Base-by-base conservation (phyloP, 2,888 invertebrate genomes). In the Cataglyphis altisquamis region DNA sequence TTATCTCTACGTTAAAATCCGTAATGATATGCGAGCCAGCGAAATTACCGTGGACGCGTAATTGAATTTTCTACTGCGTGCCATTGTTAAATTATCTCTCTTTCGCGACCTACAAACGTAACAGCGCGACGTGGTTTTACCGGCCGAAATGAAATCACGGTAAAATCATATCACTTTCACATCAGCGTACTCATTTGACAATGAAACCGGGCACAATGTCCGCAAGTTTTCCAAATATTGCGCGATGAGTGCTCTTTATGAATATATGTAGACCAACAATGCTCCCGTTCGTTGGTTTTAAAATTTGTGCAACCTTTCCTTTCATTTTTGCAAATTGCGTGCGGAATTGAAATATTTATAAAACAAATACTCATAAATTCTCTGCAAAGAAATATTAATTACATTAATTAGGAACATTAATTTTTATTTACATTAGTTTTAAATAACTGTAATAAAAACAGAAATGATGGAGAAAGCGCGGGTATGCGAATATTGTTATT, bases 71-170 rank as follows among this genome's bases (percentile, higher is more conserved):
- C 78, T 60, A 55, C 77, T 41, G 39, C 41, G 39, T 64, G 29
- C 36, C 77, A 72, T 77, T 77, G 74, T 73, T 80, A 73, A 80
- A 72, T 80, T 80, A 80, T 70, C 72, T 72, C 78, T 72, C 72
- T 78, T 78, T 72, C 60, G 45, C 60, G 45, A 72, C 41, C 70
- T 70, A 60, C 45, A 41, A 45, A 41, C 72, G 72, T 12, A 25
- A 36, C n/a, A 60, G 29, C 39, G 72, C 55, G 18, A 12, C 55
- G 8, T 25, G 66, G 36, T 67, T 21, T 21, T 25, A 67, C 52
- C 60, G 78, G 41, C 21, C 41, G 32, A 78, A 70, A 80, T 80
- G 73, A 60, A 80, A 80, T 80, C 60, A 60, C 78, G 74, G 57
- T 78, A 21, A 80, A 80, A 80, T 80, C 73, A n/a, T 62, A 73